Conservation (phyloP, 2,797 vertebrate species). For the Enteromius radiatus region DNA sequence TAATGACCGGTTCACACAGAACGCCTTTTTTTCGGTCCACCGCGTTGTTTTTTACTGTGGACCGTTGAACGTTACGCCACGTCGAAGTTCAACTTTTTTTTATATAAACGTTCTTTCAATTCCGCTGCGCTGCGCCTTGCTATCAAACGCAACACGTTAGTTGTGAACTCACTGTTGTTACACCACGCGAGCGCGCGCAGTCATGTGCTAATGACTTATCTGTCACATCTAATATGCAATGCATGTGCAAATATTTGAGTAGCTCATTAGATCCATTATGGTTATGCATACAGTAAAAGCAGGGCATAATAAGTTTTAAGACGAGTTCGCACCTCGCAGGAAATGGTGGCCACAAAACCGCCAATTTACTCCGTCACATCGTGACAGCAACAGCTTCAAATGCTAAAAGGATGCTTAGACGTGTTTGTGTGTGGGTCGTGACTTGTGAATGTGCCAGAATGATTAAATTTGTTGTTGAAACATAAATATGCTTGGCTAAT, state of each 20-base stretch:
- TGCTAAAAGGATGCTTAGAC: background rate
- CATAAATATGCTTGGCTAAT: background rate
- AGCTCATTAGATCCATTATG: background rate
- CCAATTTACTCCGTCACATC: background rate
- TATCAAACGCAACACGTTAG: background rate
- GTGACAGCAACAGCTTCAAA: constrained; percentile 7
- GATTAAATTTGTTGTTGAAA: constrained; percentile 28
- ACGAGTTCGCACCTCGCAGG: constrained; percentile 13
- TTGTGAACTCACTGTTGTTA: background rate
- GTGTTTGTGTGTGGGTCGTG: constrained; percentile 25
- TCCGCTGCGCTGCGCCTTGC: background rate
- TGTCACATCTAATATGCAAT: background rate
- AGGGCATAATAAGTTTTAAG: background rate
- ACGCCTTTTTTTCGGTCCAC: background rate
- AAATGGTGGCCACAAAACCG: constrained; percentile 13
- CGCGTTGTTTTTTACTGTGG: background rate
- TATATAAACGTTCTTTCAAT: background rate
- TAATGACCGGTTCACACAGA: constrained; percentile 1
- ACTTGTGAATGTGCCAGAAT: constrained; percentile 37
- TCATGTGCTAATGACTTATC: background rate
- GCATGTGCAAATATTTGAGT: background rate
- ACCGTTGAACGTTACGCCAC: background rate
- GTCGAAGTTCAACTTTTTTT: background rate
- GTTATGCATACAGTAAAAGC: background rate
- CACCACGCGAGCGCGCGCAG: background rate